Evolutionary conservation across 2,888 invertebrate genomes (phyloP), one percentile per base, ranked within the genome.

Genomic region (Cremastinae sp.): DNA sequence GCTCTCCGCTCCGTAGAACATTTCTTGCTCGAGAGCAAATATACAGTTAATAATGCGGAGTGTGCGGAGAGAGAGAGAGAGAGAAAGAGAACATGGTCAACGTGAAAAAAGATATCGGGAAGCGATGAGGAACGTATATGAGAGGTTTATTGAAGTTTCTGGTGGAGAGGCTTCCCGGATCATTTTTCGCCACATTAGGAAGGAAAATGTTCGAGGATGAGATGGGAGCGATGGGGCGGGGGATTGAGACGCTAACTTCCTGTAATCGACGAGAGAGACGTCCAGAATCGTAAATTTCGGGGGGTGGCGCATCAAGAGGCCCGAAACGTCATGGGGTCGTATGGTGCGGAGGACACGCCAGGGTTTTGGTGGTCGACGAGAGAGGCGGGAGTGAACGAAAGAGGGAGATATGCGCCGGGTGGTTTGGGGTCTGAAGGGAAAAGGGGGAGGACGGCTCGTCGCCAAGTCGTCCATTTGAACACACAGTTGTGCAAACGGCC

Each of bases 401-500:
- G 28, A 28, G 5, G 5, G 5, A 28, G 28, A 28, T 28, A 28
- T 28, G 28, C 2, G 5, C 2, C 28, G 28, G 28, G 5, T 5
- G 28, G 28, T 5, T 5, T 3, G 28, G 28, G 5, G 28, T 3
- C 28, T 28, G 28, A 8, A 20, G 16, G 51, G 10, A 9, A 38
- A 3, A 2, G 45, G 53, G 54, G 45, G 2, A 28, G 79, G 79
- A 79, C 69, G 79, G 83, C 83, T 85, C 83, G 81, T 81, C 83
- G 88, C 87, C 87, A 88, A 87, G 84, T 87, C 86, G 86, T 88
- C 84, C 86, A 87, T 87, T 88, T 87, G 82, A 79, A 82, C 80
- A 65, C 62, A 81, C 79, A 75, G 77, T 75, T 28, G 81, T 79
- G 78, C 81, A 81, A 81, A 84, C 81, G 79, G 79, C 81, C 77